Percentiles rank a stretch among this genome's conserved stretches.
These are phyloP conservation scores for Heliconius ethilla DNA, from an alignment of 2,888 invertebrate species.

Conservation along the genomic window DNA sequence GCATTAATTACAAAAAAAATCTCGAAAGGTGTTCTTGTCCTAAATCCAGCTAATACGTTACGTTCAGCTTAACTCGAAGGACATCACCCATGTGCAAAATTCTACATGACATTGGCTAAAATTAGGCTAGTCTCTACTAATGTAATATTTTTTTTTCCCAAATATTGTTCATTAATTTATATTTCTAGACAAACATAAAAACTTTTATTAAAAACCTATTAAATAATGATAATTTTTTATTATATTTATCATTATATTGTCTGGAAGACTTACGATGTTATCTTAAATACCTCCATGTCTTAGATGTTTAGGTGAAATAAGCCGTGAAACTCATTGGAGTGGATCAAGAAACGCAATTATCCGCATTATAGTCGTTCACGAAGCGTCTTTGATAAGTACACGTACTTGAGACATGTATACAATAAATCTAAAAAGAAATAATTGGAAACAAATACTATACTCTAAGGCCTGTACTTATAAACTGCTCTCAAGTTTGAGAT, in stretches of 20 bases:
- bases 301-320: conserved; percentile 44
- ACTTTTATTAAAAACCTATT: background rate
- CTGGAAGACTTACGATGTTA: conserved; percentile 14
- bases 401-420: background rate
- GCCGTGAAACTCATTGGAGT: conserved; percentile 43
- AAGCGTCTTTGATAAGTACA: background rate
- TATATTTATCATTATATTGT: too few species aligned
- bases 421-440: background rate
- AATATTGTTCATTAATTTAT: background rate
- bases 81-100: too few species aligned
- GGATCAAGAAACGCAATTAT: conserved; percentile 49
- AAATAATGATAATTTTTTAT: too few species aligned
- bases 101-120: background rate
- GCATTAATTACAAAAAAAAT: too few species aligned
- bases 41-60: too few species aligned
- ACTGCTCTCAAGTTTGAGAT: too few species aligned
- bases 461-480: too few species aligned
- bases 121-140: background rate
- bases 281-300: conserved; percentile 30
- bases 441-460: background rate
- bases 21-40: too few species aligned
- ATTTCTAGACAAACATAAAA: background rate
- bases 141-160: background rate
- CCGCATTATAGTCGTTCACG: conserved; percentile 36
- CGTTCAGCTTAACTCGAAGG: too few species aligned